Evolutionary conservation across 1,140 invertebrate species (phyloP), one percentile per base, ranked within the genome.

Genomic region (Asobara japonica): DNA sequence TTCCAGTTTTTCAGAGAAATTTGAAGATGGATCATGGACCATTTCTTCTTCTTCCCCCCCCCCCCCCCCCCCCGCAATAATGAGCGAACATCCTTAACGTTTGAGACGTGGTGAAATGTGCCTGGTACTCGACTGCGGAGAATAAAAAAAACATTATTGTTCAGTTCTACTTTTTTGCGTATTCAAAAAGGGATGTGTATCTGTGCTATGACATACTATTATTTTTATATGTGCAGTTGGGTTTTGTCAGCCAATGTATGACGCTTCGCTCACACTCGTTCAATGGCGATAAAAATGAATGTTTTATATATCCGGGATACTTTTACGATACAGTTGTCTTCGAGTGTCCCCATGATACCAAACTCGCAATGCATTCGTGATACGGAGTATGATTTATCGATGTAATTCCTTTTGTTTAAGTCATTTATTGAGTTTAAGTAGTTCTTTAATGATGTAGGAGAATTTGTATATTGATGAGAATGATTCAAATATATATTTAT

Each of bases 331-430:
- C 79, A 78, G 78, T 82, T 77, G 75, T 78, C 76, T 79, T 73
- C 75, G 22, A 56, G 13, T 56, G 8, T 11, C 51, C 51, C 51
- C 20, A 56, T 73, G 61, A 79, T 82, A 82, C 76, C 79, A 84
- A 84, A 84, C 79, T 84, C 82, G 82, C 82, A 83, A 79, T 83
- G 79, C 18, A 82, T 84, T 81, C 83, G 83, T 84, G 84, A 84
- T 83, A 84, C n/a, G 41, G 74, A 76, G 64, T 80, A 78, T 76
- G 70, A 80, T 79, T 78, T 77, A 80, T 80, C 60, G 76, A 76
- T 56, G 51, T 56, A 56, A 25, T 25, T 56, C 3, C n/a, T 45
- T 45, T 6, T 77, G 78, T 78, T 80, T 82, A 82, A 83, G 79
- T 83, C 80, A 80, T 81, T 65, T 71, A 79, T 81, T 70, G 77